Evolutionary conservation across 1,140 invertebrate genomes (phyloP).

Genomic region (Holcopasites calliopsidis): DNA sequence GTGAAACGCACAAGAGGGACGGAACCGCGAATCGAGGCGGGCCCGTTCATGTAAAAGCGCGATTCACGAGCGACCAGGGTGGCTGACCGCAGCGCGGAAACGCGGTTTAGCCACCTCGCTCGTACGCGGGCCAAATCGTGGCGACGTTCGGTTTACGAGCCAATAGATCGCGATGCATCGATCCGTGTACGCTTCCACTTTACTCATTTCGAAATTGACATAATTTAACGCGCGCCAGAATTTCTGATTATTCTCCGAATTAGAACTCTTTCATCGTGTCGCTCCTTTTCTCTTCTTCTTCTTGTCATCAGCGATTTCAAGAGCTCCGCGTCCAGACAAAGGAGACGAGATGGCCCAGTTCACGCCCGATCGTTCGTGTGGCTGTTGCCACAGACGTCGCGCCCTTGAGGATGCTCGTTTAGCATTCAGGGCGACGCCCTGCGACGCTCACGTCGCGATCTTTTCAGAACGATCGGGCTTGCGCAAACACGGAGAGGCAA

Average conservation of each 20-base stretch:
- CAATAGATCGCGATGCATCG: slow-evolving; percentile 75
- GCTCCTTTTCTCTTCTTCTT: no score
- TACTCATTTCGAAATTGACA: slow-evolving; percentile 9
- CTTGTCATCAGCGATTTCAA: background rate
- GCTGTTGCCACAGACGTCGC: slow-evolving; percentile 35
- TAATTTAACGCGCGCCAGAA: slow-evolving; percentile 17
- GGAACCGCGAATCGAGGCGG: slow-evolving; percentile 70
- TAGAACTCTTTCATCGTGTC: slow-evolving; percentile 1
- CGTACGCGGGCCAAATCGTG: slow-evolving; percentile 69
- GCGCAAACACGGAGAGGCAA: slow-evolving; percentile 33
- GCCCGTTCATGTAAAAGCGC: slow-evolving; percentile 64
- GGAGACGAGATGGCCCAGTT: slow-evolving; percentile 54
- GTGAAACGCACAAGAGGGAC: slow-evolving; percentile 37
- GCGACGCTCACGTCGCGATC: slow-evolving; percentile 58
- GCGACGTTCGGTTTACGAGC: slow-evolving; percentile 69
- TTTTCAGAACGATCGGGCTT: slow-evolving; percentile 67
- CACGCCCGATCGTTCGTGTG: slow-evolving; percentile 45
- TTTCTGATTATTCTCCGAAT: slow-evolving; percentile 2
- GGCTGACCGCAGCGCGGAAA: background rate
- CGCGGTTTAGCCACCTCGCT: slow-evolving; percentile 25
- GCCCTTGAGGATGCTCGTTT: slow-evolving; percentile 57
- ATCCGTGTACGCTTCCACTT: slow-evolving; percentile 48
- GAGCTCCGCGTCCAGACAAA: background rate
- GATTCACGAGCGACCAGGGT: slow-evolving; percentile 69
- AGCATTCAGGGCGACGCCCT: slow-evolving; percentile 48